Evolutionary conservation across 1,140 invertebrate genomes (phyloP), one percentile per base, ranked within the genome.

Genomic region (Aphaenogaster floridana): DNA sequence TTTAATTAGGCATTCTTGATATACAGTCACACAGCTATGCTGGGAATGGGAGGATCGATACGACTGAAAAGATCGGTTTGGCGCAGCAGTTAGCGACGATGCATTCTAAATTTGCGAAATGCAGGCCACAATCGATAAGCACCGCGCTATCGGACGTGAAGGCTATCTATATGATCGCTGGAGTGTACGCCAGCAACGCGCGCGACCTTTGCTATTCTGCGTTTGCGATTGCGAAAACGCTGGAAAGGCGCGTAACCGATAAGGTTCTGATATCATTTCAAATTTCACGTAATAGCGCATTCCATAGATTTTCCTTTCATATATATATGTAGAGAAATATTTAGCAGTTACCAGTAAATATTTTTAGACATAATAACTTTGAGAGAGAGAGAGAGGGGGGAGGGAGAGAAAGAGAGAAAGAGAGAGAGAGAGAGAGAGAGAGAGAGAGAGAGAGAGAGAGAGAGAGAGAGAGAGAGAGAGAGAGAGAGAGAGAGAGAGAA

Each of bases 161-260:
- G 80, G 69, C 80, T 84, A 48, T 59, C 15, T 11, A 28, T 15
- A 59, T 13, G 69, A 17, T 36, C 42, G 42, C 48, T 50, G 17
- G 36, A 74, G 54, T 84, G 42, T 72, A 52, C 13, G 36, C 8
- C 64, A 42, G 36, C 45, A 84, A 84, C 21, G 48, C 42, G 45
- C 7, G 45, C 69, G 80, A 84, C 69, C 80, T 84, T 84, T 84
- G 64, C 21, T 81, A 83, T 84, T 84, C 61, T 61, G 17, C 66
- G 68, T 11, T 39, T 57, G 21, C 42, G 54, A 50, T 83, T 83
- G 80, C 80, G 4, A 84, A 13, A 74, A 0, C 36, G n/a, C 54
- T 61, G 57, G 34, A 84, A 84, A 76, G 68, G 36, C 39, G n/a
- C 21, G 6, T 71, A 42, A 42, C 3, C 28, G 42, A 83, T 74